Conservation (phyloP, 2,797 vertebrate species). For the Eulemur albifrons region DNA sequence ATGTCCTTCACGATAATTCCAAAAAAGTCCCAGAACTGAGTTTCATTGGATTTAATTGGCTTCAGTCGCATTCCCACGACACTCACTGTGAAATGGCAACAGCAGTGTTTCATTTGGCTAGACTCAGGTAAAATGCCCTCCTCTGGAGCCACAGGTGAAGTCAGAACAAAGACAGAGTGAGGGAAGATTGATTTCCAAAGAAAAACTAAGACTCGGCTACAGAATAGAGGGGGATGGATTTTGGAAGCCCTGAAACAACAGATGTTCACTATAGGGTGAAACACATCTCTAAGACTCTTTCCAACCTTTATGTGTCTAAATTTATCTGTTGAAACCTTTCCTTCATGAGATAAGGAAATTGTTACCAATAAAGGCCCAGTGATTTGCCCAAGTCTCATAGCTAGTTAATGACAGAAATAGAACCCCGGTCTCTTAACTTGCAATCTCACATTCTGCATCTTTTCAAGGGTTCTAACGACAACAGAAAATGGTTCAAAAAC, state of each 20-base stretch:
- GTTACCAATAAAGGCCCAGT: not conserved
- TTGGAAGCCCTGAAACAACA: not conserved
- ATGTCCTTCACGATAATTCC: not conserved
- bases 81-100: not conserved
- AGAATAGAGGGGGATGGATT: not conserved
- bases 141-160: not conserved
- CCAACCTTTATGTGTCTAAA: not conserved
- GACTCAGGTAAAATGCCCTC: not conserved
- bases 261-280: not conserved
- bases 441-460: not conserved
- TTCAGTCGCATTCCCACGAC: not conserved
- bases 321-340: not conserved
- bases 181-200: not conserved
- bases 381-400: not conserved
- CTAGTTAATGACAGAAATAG: not conserved
- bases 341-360: constrained; percentile 15
- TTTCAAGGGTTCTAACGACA: not conserved
- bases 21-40: not conserved
- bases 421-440: not conserved
- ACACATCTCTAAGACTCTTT: not conserved
- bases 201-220: not conserved
- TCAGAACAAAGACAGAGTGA: not conserved
- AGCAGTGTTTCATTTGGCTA: not conserved
- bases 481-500: not conserved
- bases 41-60: not conserved